Evolutionary conservation across 2,113 vertebrate genomes (phyloP), one percentile per base, ranked within the genome.

Genomic region (Lichenostomus cassidix): DNA sequence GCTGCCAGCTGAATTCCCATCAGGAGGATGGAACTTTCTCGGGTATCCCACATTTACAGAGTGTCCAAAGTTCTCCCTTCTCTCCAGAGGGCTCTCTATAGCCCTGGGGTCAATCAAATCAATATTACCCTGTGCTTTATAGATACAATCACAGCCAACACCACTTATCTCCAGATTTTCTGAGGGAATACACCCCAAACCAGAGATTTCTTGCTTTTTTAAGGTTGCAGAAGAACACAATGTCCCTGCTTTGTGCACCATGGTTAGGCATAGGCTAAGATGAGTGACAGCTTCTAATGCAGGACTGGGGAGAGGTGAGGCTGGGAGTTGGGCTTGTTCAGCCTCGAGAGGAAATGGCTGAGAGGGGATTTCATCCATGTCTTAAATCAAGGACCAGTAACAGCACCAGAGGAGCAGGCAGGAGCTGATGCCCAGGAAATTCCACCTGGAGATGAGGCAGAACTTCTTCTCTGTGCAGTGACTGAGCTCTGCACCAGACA

Each of bases 401-500:
- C 37, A 39, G 39, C 5, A 10, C 33, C 44, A 5, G 23, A 75
- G 33, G 60, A 33, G 21, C 0, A 1, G 29, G 24, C 62, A 75
- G 33, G 47, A 55, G 1, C 4, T 42, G 63, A 13, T 69, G 8
- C 8, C 41, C 79, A 69, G 41, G 5, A 28, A 35, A 14, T 33
- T 49, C 63, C 41, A 35, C 29, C 70, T 11, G 14, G 31, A 27
- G 41, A 42, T 3, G 47, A 42, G 21, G 17, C 27, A 76, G n/a
- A 76, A 25, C 4, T 27, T 64, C 20, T 35, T 27, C 8, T 24
- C 63, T 23, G 12, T 9, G 70, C 47, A 19, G 46, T 18, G 46
- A 5, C 33, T 0, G 0, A 60, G 39, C 29, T 22, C 39, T 31
- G 55, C 13, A 23, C n/a, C 31, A 62, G 62, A 19, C n/a, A 7